Base-by-base conservation (phyloP, 2,797 vertebrate genomes). In the Pteronotus mesoamericanus region DNA sequence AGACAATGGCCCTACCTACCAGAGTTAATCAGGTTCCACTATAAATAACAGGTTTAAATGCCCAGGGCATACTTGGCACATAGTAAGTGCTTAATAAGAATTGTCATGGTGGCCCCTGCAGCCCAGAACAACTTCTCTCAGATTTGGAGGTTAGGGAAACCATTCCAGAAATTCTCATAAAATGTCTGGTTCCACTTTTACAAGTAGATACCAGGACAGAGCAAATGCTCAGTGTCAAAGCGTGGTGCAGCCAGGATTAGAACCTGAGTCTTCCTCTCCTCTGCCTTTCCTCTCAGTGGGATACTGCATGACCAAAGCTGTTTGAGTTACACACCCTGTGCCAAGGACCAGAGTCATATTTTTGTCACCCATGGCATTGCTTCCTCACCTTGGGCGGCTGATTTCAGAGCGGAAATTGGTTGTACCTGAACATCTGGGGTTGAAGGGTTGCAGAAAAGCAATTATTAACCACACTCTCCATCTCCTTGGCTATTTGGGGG, bases 191-290 rank as follows among this genome's bases (percentile, higher is more conserved):
- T 86, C 59, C 71, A 32, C 61, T 75, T 91, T 48, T 48, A 26
- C 22, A 66, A 84, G 59, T 9, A 57, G 34, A 44, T 61, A 39
- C 95, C 55, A 74, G 37, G 53, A 86, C 78, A 83, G 84, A 39
- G 64, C 24, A 16, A 59, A 51, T 3, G 48, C 16, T 59, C 77
- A 84, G 84, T 83, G 90, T 94, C 87, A n/a, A 16, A 24, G 90
- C 11, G 32, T 64, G 87, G 88, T 0, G 2, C 69, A 69, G 44
- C 68, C 59, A 48, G 51, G 93, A 59, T 87, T 89, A 94, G 94
- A 97, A 92, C 91, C 95, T 16, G 82, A 96, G 88, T 91, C 75
- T 74, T 89, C 95, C 59, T 83, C 74, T 89, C 95, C 59, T 83
- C 94, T 84, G 94, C 74, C 89, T 97, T 83, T 79, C 90, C 87